These are phyloP conservation scores for Eulemur macaco DNA, from an alignment of 2,113 vertebrate species.

Conservation along the genomic window DNA sequence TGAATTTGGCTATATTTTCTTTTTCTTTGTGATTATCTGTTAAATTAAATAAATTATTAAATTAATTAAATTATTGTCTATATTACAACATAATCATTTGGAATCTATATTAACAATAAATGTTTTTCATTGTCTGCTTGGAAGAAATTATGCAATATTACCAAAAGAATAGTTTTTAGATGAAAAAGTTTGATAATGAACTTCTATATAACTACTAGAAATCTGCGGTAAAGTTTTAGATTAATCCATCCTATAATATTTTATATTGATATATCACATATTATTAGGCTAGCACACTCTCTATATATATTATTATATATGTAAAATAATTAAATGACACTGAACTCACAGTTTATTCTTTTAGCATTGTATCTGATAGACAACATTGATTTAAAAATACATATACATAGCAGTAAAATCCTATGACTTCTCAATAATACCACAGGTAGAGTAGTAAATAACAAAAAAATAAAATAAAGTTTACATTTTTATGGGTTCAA, in stretches of 20 bases:
- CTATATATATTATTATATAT: neutral
- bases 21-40: neutral
- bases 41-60: neutral
- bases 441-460: neutral
- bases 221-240: neutral
- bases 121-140: neutral
- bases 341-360: neutral
- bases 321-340: neutral
- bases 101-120: slow-evolving; percentile 1
- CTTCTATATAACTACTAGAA: neutral
- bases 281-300: neutral
- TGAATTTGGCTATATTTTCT: neutral
- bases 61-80: neutral
- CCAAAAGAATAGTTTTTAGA: neutral
- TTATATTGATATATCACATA: neutral
- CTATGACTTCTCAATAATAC: neutral
- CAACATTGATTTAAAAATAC: neutral
- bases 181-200: neutral
- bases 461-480: neutral
- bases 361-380: neutral
- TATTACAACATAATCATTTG: neutral
- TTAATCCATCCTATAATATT: neutral
- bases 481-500: neutral
- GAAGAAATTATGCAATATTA: neutral
- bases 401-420: neutral